Evolutionary conservation across 2,888 invertebrate genomes (phyloP).

Genomic region (Andrena dorsata): DNA sequence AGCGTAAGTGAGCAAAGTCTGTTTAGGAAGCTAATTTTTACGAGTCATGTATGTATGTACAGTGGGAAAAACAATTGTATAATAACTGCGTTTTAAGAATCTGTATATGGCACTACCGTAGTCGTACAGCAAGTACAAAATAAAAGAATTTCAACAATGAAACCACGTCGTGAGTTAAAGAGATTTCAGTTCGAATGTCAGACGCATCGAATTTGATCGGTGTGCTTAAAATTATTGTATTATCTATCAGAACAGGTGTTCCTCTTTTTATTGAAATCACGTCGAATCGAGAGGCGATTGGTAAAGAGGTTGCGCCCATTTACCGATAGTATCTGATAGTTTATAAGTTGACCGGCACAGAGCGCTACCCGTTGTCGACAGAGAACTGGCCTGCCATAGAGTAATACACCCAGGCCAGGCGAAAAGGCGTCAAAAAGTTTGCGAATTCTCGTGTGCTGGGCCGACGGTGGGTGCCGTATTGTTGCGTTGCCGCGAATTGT

Average conservation of each 20-base stretch:
- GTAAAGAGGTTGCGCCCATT: conserved; percentile 30
- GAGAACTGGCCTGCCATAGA: conserved; percentile 59
- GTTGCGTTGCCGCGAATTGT: conserved; percentile 67
- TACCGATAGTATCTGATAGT: conserved; percentile 48
- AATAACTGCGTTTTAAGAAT: too few species aligned
- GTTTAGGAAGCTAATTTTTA: too few species aligned
- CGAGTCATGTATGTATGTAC: too few species aligned
- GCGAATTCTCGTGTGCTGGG: conserved; percentile 70
- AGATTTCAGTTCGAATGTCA: background rate
- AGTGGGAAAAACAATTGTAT: too few species aligned
- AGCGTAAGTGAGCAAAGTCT: too few species aligned
- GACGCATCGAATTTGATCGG: background rate
- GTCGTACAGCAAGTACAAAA: too few species aligned
- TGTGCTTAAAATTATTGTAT: too few species aligned
- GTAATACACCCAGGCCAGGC: conserved; percentile 59
- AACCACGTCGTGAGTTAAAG: too few species aligned
- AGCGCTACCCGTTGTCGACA: conserved; percentile 60
- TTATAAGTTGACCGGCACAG: conserved; percentile 45
- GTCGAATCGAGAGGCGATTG: background rate
- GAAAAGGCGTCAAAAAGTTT: conserved; percentile 74
- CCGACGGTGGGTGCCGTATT: conserved; percentile 66
- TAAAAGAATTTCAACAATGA: too few species aligned
- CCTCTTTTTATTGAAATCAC: background rate
- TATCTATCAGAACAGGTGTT: too few species aligned
- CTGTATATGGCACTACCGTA: too few species aligned